Conservation (phyloP, 1,140 invertebrate genomes). For the Pinna nobilis region DNA sequence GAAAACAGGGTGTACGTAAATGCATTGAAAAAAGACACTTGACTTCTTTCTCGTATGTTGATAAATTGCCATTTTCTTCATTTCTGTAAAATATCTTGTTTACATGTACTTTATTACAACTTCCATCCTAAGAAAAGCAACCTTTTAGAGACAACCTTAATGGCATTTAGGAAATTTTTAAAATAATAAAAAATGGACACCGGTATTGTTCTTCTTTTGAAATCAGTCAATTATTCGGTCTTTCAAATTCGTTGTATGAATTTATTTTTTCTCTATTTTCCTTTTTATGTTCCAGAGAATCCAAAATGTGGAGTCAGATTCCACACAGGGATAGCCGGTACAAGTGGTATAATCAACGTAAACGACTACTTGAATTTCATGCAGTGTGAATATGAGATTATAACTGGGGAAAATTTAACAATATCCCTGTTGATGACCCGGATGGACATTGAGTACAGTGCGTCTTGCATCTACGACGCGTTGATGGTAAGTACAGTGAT, state of each 20-base stretch:
- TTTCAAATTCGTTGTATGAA: background rate
- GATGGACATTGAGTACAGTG: slow-evolving; percentile 54
- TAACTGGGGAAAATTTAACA: slow-evolving; percentile 38
- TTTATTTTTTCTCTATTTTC: background rate
- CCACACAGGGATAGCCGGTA: slow-evolving; percentile 46
- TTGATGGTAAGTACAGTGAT: slow-evolving; percentile 40
- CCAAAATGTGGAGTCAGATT: slow-evolving; percentile 49
- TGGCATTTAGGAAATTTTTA: no score
- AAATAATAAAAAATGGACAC: background rate
- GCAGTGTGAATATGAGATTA: slow-evolving; percentile 57
- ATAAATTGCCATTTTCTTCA: no score
- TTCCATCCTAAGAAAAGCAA: no score
- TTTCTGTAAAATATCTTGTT: no score
- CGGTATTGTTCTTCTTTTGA: background rate
- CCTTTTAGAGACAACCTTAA: no score
- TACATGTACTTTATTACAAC: no score
- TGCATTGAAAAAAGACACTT: no score
- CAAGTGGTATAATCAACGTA: slow-evolving; percentile 50
- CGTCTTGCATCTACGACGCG: slow-evolving; percentile 50
- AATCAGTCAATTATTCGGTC: background rate
- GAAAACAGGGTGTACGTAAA: no score
- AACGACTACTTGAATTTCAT: slow-evolving; percentile 54
- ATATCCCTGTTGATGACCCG: slow-evolving; percentile 48
- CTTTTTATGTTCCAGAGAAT: slow-evolving; percentile 31
- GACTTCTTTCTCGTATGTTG: no score